These are phyloP conservation scores for Proterorhinus semilunaris DNA, from an alignment of 2,113 vertebrate species.

Conservation along the genomic window DNA sequence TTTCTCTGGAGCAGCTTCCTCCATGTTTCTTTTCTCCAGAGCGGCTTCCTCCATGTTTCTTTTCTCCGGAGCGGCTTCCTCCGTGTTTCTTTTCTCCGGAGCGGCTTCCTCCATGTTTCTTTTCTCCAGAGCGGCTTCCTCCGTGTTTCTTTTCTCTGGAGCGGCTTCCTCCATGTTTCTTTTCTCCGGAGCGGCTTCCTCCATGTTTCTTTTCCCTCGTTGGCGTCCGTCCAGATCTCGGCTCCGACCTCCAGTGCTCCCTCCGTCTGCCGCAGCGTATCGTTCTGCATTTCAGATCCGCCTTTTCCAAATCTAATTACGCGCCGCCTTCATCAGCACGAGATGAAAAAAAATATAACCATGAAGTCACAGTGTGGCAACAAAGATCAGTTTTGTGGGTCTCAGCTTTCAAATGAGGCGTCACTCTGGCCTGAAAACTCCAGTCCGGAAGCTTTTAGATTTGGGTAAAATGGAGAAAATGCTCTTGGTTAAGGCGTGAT, in stretches of 20 bases:
- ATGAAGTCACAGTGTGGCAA: too few relatives aligned
- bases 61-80: neutral
- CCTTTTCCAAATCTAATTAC: neutral
- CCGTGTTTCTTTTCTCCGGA: conserved; percentile 20
- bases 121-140: neutral
- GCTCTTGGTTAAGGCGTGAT: too few relatives aligned
- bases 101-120: too few relatives aligned
- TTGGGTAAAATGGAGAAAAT: too few relatives aligned
- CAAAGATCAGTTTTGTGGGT: too few relatives aligned
- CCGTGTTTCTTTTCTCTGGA: conserved; percentile 9
- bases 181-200: neutral
- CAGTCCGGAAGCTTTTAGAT: too few relatives aligned
- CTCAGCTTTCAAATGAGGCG: too few relatives aligned
- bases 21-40: conserved; percentile 21
- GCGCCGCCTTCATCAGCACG: neutral
- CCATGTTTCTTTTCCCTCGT: conserved; percentile 10
- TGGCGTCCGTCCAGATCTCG: neutral
- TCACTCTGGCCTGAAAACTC: too few relatives aligned
- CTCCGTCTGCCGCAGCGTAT: neutral
- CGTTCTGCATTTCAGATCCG: neutral
- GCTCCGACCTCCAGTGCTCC: neutral
- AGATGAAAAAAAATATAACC: too few relatives aligned
- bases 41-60: too few relatives aligned
- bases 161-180: conserved; percentile 10
- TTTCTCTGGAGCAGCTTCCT: neutral